Conservation (phyloP, 2,888 invertebrate species). For the Amorpha juglandis region DNA sequence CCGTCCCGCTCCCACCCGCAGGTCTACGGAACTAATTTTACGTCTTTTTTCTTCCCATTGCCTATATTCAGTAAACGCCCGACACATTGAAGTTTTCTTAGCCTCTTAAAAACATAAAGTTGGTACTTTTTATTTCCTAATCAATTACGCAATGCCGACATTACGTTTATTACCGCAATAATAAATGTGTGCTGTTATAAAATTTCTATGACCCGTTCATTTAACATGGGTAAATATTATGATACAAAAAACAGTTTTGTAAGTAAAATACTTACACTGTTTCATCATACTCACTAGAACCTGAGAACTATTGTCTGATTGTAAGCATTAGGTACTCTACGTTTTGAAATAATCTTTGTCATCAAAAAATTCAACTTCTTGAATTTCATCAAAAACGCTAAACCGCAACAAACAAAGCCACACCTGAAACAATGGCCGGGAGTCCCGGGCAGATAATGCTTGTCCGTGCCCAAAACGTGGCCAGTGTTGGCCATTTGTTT, state of each 20-base stretch:
- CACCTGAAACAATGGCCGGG: constrained; percentile 48
- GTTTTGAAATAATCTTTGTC: no score
- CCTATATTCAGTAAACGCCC: constrained; percentile 66
- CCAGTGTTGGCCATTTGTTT: constrained; percentile 60
- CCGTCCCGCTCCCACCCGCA: constrained; percentile 60
- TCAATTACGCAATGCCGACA: constrained; percentile 32
- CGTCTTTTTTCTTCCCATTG: constrained; percentile 72
- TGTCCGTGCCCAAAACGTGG: constrained; percentile 67
- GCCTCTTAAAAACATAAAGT: constrained; percentile 37
- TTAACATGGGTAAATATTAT: background rate
- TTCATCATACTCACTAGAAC: background rate
- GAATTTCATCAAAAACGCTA: background rate
- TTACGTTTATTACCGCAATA: constrained; percentile 18
- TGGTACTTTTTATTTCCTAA: constrained; percentile 50
- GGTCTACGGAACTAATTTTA: constrained; percentile 75
- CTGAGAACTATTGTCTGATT: no score
- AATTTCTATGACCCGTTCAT: background rate
- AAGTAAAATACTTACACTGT: background rate
- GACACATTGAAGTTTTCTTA: constrained; percentile 52
- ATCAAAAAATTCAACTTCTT: background rate
- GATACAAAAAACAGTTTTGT: background rate
- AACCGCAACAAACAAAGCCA: constrained; percentile 4
- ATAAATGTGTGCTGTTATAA: constrained; percentile 20
- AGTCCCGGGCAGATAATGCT: constrained; percentile 60
- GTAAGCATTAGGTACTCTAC: no score